phyloP scores from a whole-genome alignment of 2,113 vertebrate genomes.

The Actenoides lindsayi region DNA sequence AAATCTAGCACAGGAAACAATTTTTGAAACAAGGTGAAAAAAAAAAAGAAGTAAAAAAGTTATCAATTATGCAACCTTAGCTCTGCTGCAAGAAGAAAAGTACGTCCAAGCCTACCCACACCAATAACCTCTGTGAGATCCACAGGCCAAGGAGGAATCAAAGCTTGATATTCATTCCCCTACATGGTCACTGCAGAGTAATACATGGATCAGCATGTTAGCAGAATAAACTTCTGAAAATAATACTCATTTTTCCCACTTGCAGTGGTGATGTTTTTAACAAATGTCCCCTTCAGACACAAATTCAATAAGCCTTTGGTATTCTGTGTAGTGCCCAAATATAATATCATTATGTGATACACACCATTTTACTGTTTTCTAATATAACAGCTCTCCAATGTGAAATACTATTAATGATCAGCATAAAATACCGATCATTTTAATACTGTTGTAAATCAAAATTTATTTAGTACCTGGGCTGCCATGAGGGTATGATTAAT shows the following conservation, averaged over 20 bases:
- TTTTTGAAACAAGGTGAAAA: background rate
- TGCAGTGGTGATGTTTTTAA: background rate
- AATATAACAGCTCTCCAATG: constrained; percentile 35
- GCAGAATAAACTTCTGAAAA: background rate
- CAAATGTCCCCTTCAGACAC: constrained; percentile 11
- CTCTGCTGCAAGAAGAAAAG: background rate
- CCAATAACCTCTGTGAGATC: background rate
- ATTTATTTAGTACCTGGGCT: constrained; percentile 48
- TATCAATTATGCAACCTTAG: background rate
- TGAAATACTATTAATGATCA: constrained; percentile 36
- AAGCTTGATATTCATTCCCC: background rate
- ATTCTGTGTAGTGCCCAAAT: background rate
- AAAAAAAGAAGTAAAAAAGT: background rate
- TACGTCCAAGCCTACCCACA: background rate
- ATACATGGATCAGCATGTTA: background rate
- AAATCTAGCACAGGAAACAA: background rate
- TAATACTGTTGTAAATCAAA: constrained; percentile 54
- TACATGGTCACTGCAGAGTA: background rate
- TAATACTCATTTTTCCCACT: background rate
- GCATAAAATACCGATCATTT: constrained; percentile 42
- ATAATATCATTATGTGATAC: background rate
- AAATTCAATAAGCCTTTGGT: constrained; percentile 29
- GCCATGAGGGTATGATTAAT: constrained; percentile 47
- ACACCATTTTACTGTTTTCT: constrained; percentile 50
- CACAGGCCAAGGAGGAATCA: background rate